Evolutionary conservation across 2,113 vertebrate genomes (phyloP).

Genomic region (Paraplagusia blochii): DNA sequence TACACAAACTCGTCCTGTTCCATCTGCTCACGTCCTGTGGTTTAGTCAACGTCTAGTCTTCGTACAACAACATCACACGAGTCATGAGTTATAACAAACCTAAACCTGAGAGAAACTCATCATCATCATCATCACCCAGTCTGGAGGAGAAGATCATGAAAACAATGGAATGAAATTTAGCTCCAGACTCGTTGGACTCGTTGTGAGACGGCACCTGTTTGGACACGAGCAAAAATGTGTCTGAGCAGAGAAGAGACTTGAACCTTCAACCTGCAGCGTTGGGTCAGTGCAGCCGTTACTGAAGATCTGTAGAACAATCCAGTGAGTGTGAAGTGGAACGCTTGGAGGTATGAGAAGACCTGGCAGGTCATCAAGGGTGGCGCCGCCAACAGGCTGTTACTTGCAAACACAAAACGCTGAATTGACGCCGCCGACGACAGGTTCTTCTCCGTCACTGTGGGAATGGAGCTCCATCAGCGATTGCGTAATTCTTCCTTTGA

Average conservation of each 20-base stretch:
- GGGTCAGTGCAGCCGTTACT: no score
- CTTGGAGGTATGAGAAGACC: slow-evolving; percentile 23
- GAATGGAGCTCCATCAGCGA: neutral
- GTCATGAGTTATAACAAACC: no score
- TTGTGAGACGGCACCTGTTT: neutral
- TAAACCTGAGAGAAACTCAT: no score
- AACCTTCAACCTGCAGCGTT: no score
- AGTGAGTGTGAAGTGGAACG: slow-evolving; percentile 1
- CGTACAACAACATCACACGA: neutral
- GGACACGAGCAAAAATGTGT: neutral
- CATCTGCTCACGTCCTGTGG: no score
- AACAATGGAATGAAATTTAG: no score
- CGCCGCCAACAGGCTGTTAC: slow-evolving; percentile 27
- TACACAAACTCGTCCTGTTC: no score
- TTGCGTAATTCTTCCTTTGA: neutral
- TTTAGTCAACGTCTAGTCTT: no score
- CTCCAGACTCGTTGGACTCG: neutral
- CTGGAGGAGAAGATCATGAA: no score
- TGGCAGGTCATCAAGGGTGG: slow-evolving; percentile 23
- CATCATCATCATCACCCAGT: no score
- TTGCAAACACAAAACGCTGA: slow-evolving; percentile 17
- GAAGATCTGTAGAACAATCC: no score
- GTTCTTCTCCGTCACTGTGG: neutral
- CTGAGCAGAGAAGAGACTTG: no score
- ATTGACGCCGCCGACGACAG: slow-evolving; percentile 13